Evolutionary conservation across 2,888 invertebrate genomes (phyloP).

Genomic region (Amiota minor): DNA sequence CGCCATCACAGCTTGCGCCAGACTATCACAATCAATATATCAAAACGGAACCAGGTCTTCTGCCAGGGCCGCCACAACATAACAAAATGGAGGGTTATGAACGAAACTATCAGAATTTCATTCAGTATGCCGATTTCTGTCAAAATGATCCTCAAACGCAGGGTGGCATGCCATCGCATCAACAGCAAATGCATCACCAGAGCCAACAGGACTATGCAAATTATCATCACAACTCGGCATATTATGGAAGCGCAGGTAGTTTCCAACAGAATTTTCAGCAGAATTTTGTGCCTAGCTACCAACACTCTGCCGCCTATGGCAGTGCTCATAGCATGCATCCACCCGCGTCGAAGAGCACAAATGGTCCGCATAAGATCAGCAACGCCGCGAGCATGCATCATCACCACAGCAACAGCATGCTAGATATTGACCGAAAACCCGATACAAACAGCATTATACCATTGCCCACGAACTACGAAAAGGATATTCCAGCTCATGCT

Average conservation of each 20-base stretch:
- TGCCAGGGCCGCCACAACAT: constrained; percentile 66
- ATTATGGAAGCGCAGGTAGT: constrained; percentile 62
- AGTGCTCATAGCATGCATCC: constrained; percentile 46
- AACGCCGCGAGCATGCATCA: constrained; percentile 33
- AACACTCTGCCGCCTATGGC: constrained; percentile 64
- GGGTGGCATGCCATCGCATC: constrained; percentile 38
- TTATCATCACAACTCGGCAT: constrained; percentile 68
- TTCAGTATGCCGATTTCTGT: constrained; percentile 73
- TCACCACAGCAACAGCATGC: constrained; percentile 63
- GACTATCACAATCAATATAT: constrained; percentile 70
- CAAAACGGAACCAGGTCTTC: constrained; percentile 71
- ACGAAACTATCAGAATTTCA: constrained; percentile 74
- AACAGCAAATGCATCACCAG: constrained; percentile 56
- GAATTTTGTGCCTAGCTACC: constrained; percentile 70
- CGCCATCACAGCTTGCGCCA: constrained; percentile 54
- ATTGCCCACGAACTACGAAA: constrained; percentile 73
- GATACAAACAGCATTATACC: constrained; percentile 71
- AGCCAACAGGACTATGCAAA: constrained; percentile 66
- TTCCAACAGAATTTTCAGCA: constrained; percentile 72
- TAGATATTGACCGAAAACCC: constrained; percentile 71
- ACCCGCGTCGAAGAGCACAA: constrained; percentile 48
- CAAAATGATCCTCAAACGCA: constrained; percentile 72
- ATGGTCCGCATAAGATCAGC: constrained; percentile 40
- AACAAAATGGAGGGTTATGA: constrained; percentile 74
- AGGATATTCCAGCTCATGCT: constrained; percentile 73